Base-by-base conservation (phyloP, 1,140 invertebrate species). In the Drosophila tsacasi region DNA sequence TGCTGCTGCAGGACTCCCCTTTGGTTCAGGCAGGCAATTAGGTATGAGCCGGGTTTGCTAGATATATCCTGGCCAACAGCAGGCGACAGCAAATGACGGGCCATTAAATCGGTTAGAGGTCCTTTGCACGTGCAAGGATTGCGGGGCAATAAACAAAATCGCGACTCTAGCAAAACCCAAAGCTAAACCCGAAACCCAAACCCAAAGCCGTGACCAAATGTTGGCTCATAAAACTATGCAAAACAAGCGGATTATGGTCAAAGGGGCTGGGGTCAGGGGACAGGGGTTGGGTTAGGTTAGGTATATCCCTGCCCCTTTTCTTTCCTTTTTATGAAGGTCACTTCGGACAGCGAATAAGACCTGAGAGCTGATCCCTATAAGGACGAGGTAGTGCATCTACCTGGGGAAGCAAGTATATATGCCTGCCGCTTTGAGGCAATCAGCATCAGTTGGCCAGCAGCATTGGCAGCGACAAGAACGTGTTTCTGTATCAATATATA, bases 201-300 rank as follows among this genome's bases (percentile, higher is more conserved):
- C 23, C 54, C 15, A 39, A 42, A 68, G 30, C 47, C 69, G 17
- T 40, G 52, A 39, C 69, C 69, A 73, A 73, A 73, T 73, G 71
- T 52, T 61, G 67, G 46, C 46, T 52, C 71, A 73, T 73, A 73
- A 73, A 73, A 73, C 54, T 44, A 73, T 73, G 71, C 71, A 73
- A 72, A 73, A 73, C 68, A 73, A 52, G 71, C 17, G 67, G 71
- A 73, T 73, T 73, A 73, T 73, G 71, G 71, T 73, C 68, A 57
- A 37, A 25, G 58, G 63, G 63, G 19, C 55, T 39, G 35, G 32
- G 59, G 27, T 50, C 17, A n/a, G n/a, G 21, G 44, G 46, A 30
- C 8, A 2, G 3, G 10, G 32, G 10, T 12, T 12, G 6, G 49
- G n/a, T 42, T 15, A 13, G 21, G n/a, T 9, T 21, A 25, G 23